Conservation (phyloP, 1,140 invertebrate genomes). For the Atta colombica region DNA sequence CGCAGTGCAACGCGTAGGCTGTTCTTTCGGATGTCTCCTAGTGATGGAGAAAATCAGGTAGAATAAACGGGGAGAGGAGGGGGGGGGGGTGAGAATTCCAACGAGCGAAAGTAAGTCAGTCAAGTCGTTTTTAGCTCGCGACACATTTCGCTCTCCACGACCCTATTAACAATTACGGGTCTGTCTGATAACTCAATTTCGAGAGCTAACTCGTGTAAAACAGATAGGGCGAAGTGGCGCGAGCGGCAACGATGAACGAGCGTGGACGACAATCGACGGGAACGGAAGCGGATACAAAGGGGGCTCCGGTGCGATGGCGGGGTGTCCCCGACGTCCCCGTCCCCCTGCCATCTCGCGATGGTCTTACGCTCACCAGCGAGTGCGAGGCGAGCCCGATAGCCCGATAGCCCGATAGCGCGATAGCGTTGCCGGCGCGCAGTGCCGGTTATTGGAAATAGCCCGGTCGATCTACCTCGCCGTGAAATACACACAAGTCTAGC, state of each 20-base stretch:
- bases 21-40: background rate
- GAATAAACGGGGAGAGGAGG: background rate
- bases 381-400: background rate
- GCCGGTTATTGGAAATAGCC: conserved; percentile 76
- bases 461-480: conserved; percentile 77
- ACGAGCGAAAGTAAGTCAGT: background rate
- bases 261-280: conserved; percentile 44
- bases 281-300: conserved; percentile 58
- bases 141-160: background rate
- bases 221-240: conserved; percentile 26
- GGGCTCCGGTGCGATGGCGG: background rate
- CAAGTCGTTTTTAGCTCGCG: background rate
- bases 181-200: conserved; percentile 34
- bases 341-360: conserved; percentile 12
- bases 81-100: background rate
- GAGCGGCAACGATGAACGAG: background rate
- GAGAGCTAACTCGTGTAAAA: conserved; percentile 50
- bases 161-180: conserved; percentile 8
- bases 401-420: conserved; percentile 56
- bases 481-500: conserved; percentile 76
- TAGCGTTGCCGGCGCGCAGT: conserved; percentile 64
- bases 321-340: too few species aligned
- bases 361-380: conserved; percentile 51
- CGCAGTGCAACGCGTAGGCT: background rate
- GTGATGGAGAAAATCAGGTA: background rate